Conservation (phyloP, 2,797 vertebrate species). For the Pseudomugil tenellus region DNA sequence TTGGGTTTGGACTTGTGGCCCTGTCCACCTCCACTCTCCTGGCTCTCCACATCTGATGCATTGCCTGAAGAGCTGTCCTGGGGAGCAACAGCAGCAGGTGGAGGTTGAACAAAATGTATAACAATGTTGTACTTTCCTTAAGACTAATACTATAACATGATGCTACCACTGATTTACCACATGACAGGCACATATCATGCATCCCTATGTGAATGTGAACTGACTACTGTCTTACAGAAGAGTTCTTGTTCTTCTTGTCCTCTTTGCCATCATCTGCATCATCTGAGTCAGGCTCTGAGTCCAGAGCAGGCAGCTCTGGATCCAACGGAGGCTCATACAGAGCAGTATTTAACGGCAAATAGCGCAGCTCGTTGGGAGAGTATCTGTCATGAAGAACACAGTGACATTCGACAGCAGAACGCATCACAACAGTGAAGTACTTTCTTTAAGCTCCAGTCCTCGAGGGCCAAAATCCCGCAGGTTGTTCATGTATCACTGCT, state of each 20-base stretch:
- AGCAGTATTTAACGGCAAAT: conserved; percentile 95
- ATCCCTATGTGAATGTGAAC: not conserved
- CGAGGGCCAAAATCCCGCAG: no score
- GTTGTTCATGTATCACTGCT: no score
- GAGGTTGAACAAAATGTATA: not conserved
- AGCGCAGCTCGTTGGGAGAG: conserved; percentile 96
- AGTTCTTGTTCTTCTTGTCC: conserved; percentile 90
- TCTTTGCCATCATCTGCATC: conserved; percentile 91
- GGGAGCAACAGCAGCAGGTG: conserved; percentile 27
- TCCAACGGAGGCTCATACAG: conserved; percentile 97
- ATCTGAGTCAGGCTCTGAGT: conserved; percentile 97
- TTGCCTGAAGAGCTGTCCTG: conserved; percentile 97
- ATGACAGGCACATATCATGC: not conserved
- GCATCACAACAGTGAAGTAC: no score
- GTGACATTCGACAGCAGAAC: conserved; percentile 4
- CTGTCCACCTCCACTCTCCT: conserved; percentile 88
- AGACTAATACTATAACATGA: not conserved
- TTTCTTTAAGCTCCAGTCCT: no score
- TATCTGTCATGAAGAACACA: conserved; percentile 81
- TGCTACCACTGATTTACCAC: not conserved
- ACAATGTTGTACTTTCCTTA: not conserved
- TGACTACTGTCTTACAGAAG: conserved; percentile 86
- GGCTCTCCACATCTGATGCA: conserved; percentile 94
- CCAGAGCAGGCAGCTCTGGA: conserved; percentile 92
- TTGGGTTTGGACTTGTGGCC: conserved; percentile 90